Evolutionary conservation across 2,888 invertebrate species (phyloP).

Genomic region (Chirona hameri): DNA sequence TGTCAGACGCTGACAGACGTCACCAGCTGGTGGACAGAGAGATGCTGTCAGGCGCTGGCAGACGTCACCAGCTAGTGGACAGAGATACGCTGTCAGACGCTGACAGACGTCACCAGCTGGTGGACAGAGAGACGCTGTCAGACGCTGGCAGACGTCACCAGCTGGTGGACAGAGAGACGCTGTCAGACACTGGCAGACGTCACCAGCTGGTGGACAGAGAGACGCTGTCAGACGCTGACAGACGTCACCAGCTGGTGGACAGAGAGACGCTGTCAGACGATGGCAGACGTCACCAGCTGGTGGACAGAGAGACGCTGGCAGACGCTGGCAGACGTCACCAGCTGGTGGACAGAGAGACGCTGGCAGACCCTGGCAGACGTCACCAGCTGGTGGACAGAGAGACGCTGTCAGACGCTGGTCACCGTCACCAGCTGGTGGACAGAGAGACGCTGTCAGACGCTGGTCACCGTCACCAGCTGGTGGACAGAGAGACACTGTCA

Average conservation of each 20-base stretch:
- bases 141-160: neutral
- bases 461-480: no score
- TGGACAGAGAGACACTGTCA: no score
- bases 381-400: no score
- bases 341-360: neutral
- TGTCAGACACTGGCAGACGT: neutral
- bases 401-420: no score
- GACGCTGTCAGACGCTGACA: no score
- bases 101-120: no score
- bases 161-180: neutral
- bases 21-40: no score
- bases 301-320: no score
- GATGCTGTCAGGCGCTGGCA: no score
- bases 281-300: no score
- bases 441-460: neutral
- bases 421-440: neutral
- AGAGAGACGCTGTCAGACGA: neutral
- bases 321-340: neutral
- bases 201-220: no score
- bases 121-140: no score
- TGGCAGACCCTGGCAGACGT: neutral
- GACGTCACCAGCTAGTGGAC: neutral
- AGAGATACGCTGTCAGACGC: neutral
- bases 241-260: neutral
- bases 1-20: neutral